phyloP scores from a whole-genome alignment of 2,113 vertebrate genomes.

The Festucalex cinctus region DNA sequence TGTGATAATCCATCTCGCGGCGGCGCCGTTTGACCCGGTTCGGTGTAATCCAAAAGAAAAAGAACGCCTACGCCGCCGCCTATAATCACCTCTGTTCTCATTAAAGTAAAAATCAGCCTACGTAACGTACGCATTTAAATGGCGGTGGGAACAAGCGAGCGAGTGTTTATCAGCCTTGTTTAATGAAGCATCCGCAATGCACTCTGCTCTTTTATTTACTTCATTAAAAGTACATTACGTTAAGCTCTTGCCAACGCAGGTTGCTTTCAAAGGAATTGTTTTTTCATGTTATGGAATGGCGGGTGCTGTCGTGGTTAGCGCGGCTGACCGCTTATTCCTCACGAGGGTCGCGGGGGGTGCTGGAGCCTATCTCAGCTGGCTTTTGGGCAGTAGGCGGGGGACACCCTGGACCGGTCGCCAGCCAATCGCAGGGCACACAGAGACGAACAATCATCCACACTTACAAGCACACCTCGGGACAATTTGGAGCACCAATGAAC shows the following conservation, averaged over 20 bases:
- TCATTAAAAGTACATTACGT: constrained; percentile 14
- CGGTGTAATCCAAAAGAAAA: constrained; percentile 56
- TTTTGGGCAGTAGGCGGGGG: too few species aligned
- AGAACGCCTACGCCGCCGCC: constrained; percentile 45
- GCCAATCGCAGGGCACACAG: too few species aligned
- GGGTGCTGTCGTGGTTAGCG: neutral
- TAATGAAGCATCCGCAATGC: constrained; percentile 17
- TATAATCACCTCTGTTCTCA: constrained; percentile 47
- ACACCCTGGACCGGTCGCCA: too few species aligned
- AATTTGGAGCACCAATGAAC: too few species aligned
- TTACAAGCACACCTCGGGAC: too few species aligned
- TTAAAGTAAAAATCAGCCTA: constrained; percentile 47
- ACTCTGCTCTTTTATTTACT: constrained; percentile 7
- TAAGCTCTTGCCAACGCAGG: neutral
- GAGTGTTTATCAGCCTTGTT: constrained; percentile 24
- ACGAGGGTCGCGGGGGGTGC: too few species aligned
- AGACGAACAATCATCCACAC: too few species aligned
- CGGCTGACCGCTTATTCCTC: neutral
- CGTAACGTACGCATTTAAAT: constrained; percentile 19
- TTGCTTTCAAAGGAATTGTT: neutral
- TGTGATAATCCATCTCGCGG: constrained; percentile 52
- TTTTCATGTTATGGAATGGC: neutral
- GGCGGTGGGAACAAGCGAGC: constrained; percentile 19
- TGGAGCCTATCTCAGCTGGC: too few species aligned
- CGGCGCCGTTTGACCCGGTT: constrained; percentile 57